Conservation (phyloP, 2,797 vertebrate genomes). For the Poecile montanus region DNA sequence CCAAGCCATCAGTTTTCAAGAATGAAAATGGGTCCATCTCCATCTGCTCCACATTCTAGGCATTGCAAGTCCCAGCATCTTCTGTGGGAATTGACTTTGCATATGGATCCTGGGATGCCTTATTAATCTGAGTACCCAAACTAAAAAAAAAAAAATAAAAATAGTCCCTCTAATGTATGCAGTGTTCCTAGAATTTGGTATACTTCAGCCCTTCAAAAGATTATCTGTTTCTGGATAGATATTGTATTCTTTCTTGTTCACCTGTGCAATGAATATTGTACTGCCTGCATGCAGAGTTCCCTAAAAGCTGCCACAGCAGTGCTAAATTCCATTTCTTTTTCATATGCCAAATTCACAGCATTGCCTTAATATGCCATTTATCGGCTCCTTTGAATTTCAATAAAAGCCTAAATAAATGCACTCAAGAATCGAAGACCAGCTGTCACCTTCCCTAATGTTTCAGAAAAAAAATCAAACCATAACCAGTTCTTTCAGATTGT, state of each 20-base stretch:
- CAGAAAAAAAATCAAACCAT: constrained; percentile 3
- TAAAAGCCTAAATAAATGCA: constrained; percentile 12
- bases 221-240: not conserved
- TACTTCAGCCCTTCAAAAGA: not conserved
- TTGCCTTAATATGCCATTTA: constrained; percentile 26
- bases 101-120: not conserved
- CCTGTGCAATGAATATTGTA: not conserved
- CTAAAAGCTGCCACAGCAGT: not conserved
- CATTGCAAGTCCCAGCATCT: not conserved
- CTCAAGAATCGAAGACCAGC: not conserved
- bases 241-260: not conserved
- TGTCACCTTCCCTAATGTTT: constrained; percentile 1
- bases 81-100: not conserved
- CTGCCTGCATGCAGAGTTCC: not conserved
- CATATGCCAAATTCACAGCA: constrained; percentile 13
- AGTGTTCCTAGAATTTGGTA: not conserved
- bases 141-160: not conserved
- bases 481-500: not conserved
- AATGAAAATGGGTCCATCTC: not conserved
- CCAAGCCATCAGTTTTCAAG: not conserved
- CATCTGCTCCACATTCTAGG: not conserved
- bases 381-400: not conserved
- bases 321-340: not conserved
- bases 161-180: not conserved
- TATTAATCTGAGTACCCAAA: not conserved